Evolutionary conservation across 2,797 vertebrate species (phyloP), one percentile per base, ranked within the genome.

Genomic region (Dromococcyx pavoninus): DNA sequence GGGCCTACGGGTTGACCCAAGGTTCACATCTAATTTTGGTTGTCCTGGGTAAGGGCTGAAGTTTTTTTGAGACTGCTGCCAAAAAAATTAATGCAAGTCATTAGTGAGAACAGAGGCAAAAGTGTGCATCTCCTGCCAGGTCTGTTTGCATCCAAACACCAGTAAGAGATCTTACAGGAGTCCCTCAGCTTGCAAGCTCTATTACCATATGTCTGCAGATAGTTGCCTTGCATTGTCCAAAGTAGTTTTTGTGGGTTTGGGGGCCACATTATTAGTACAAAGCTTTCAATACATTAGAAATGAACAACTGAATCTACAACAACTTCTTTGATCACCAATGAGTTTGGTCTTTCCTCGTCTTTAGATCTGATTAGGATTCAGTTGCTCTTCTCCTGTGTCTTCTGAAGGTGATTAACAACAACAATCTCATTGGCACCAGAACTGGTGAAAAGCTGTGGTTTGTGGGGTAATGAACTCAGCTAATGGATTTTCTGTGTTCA

Each of bases 281-380:
- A 24, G 4, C 3, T 75, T 80, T 48, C 46, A 61, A 5, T 8
- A 7, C 0, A 0, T 39, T 23, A 22, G 10, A 86, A 73, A 5
- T 13, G 17, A 81, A 10, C 2, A 4, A 35, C 5, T 39, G 12
- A 37, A 79, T 51, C 6, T 46, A 2, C 22, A 30, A 7, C 8
- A 61, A 13, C 24, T 39, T 12, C 15, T 72, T 84, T 67, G 32
- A 25, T n/a, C 18, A 11, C 4, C 1, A 3, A 13, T 17, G 27
- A 62, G 17, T 46, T 28, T 70, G 58, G 37, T 3, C 8, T 43
- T 84, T 86, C 51, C 17, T 50, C 10, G 2, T 25, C 11, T 69
- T 44, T 27, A 66, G 10, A 9, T 27, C 22, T 32, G 39, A 46
- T 60, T 44, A 67, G 24, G 56, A 25, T 14, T 0, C 0, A 48